These are phyloP conservation scores for Indri indri DNA, from an alignment of 2,113 vertebrate species.

Conservation along the genomic window DNA sequence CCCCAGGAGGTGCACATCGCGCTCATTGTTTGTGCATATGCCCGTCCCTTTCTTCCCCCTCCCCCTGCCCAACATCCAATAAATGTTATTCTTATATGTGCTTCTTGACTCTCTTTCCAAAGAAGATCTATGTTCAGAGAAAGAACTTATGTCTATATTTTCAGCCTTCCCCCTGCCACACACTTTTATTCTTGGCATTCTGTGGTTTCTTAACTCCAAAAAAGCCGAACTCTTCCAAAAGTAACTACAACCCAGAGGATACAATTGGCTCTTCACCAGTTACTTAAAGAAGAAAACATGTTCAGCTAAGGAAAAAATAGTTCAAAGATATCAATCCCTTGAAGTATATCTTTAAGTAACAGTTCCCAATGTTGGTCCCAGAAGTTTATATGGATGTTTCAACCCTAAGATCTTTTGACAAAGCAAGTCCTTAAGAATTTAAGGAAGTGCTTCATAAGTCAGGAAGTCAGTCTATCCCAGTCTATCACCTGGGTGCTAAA, in stretches of 20 bases:
- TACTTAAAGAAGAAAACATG: background rate
- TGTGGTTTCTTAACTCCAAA: background rate
- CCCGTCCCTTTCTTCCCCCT: too few species aligned
- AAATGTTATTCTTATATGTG: too few species aligned
- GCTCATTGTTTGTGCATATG: too few species aligned
- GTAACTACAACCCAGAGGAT: background rate
- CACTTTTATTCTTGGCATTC: background rate
- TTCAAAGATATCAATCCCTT: background rate
- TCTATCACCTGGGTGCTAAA: background rate
- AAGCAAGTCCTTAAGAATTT: background rate
- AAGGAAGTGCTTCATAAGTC: background rate
- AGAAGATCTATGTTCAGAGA: background rate
- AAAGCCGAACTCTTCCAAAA: background rate
- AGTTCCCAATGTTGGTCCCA: background rate
- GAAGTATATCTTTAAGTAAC: background rate
- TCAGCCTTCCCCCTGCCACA: background rate
- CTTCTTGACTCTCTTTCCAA: background rate
- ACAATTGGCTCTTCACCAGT: background rate
- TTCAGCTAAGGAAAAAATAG: background rate
- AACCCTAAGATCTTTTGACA: background rate
- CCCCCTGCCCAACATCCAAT: too few species aligned
- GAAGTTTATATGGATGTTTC: background rate
- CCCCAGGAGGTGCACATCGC: too few species aligned
- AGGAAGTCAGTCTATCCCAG: too few species aligned
- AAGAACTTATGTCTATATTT: background rate